A percentile compares a stretch with the other conserved stretches of the same genome.
phyloP scores from a whole-genome alignment of 2,888 invertebrate species.

The Beris morrisii region DNA sequence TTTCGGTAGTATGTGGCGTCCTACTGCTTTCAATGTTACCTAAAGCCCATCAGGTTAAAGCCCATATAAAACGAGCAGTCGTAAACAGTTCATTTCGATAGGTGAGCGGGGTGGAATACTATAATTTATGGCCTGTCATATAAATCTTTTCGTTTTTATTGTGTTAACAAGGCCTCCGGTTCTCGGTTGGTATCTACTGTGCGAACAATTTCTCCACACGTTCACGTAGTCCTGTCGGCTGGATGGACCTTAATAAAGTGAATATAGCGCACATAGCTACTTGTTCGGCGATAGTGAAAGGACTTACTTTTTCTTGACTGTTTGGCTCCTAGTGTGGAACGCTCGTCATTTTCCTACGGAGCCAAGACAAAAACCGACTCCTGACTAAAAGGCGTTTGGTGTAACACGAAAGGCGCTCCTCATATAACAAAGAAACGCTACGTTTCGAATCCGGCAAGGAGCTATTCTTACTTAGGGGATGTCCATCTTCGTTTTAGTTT shows the following conservation, averaged over 20 bases:
- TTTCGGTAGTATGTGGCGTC: background rate
- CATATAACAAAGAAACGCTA: background rate
- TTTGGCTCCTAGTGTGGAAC: slow-evolving; percentile 21
- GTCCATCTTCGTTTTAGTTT: slow-evolving; percentile 20
- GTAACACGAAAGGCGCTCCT: slow-evolving; percentile 35
- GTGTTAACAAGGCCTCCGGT: slow-evolving; percentile 36
- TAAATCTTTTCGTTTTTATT: slow-evolving; percentile 47
- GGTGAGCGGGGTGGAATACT: slow-evolving; percentile 30
- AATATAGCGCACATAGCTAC: background rate
- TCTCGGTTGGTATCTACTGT: slow-evolving; percentile 30
- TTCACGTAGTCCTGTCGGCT: slow-evolving; percentile 14
- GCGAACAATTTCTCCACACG: slow-evolving; percentile 15
- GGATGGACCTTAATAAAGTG: slow-evolving; percentile 22
- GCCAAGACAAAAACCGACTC: slow-evolving; percentile 1
- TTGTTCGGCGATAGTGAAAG: background rate
- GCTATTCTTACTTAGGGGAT: background rate
- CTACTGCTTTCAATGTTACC: background rate
- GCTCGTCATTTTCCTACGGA: background rate
- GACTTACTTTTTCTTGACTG: slow-evolving; percentile 30
- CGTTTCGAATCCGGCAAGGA: too few relatives aligned
- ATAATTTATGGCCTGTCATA: slow-evolving; percentile 55
- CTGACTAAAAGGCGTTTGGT: slow-evolving; percentile 33
- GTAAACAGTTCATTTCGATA: slow-evolving; percentile 32
- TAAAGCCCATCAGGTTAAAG: slow-evolving; percentile 15
- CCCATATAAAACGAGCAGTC: slow-evolving; percentile 30